Conservation (phyloP, 2,113 vertebrate genomes). For the Mesembrinibis cayennensis region DNA sequence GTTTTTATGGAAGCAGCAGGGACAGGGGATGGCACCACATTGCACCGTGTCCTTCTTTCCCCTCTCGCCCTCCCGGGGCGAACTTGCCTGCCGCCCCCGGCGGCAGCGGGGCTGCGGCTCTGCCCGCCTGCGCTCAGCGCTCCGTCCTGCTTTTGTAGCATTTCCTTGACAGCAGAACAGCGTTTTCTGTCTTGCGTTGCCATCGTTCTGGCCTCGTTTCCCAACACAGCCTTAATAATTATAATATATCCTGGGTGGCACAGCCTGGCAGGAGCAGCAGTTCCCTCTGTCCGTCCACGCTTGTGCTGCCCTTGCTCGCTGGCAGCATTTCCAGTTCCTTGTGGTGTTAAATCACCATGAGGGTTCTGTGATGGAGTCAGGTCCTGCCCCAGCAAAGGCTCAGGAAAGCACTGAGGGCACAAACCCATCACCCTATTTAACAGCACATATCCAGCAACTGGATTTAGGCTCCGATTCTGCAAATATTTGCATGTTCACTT, state of each 20-base stretch:
- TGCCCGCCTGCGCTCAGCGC: not conserved
- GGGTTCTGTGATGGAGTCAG: not conserved
- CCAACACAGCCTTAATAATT: not conserved
- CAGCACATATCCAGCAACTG: not conserved
- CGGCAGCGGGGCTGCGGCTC: not conserved
- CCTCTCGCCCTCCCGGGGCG: not conserved
- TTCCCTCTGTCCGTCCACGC: fast-evolving
- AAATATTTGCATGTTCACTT: not conserved
- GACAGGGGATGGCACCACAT: not conserved
- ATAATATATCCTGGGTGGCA: not conserved
- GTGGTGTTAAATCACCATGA: fast-evolving
- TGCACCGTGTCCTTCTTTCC: not conserved
- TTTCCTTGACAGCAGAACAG: conserved; percentile 49
- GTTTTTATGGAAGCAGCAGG: too few relatives aligned
- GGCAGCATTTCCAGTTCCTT: not conserved
- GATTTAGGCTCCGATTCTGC: not conserved
- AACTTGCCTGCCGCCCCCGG: not conserved
- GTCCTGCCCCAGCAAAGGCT: not conserved
- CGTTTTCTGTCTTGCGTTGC: not conserved
- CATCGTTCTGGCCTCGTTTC: conserved; percentile 13
- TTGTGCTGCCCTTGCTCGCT: fast-evolving
- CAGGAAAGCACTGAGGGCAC: not conserved
- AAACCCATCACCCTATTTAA: not conserved
- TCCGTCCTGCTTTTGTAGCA: not conserved
- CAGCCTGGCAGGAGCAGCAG: not conserved